phyloP scores from a whole-genome alignment of 2,888 invertebrate genomes.

The Pammene fasciana region DNA sequence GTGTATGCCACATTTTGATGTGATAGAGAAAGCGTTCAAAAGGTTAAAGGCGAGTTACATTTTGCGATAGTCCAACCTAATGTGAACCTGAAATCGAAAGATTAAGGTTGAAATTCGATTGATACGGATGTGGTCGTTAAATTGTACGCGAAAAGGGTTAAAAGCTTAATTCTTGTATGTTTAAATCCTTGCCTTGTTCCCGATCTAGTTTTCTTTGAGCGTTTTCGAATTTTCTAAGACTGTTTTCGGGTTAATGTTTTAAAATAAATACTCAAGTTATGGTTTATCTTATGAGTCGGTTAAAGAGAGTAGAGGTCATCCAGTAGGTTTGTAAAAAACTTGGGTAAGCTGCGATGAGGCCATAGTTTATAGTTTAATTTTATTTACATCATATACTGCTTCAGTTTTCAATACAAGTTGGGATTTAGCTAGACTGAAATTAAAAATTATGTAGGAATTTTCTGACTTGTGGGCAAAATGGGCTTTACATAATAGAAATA shows the following conservation, averaged over 20 bases:
- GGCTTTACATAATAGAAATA: conserved; percentile 36
- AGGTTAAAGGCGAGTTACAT: too few relatives aligned
- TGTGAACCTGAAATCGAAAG: too few relatives aligned
- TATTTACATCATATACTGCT: neutral
- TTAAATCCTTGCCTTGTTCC: neutral
- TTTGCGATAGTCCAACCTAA: too few relatives aligned
- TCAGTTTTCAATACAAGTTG: conserved; percentile 9
- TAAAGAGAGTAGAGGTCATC: conserved; percentile 58
- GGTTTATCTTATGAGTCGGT: conserved; percentile 24
- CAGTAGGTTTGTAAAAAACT: conserved; percentile 78
- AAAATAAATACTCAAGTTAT: conserved; percentile 51
- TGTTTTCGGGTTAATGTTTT: conserved; percentile 55
- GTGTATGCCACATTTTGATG: too few relatives aligned
- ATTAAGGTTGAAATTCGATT: too few relatives aligned
- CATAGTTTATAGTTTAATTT: conserved; percentile 51
- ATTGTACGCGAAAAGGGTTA: too few relatives aligned
- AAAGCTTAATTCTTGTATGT: neutral
- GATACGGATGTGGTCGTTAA: too few relatives aligned
- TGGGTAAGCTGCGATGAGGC: conserved; percentile 74
- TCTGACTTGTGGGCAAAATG: conserved; percentile 10
- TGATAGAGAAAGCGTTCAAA: too few relatives aligned
- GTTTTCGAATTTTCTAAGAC: conserved; percentile 55
- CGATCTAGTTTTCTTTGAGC: conserved; percentile 46
- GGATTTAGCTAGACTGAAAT: neutral
- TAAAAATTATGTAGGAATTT: conserved; percentile 2